Conservation (phyloP, 1,140 invertebrate species). For the Sycophila sp. region DNA sequence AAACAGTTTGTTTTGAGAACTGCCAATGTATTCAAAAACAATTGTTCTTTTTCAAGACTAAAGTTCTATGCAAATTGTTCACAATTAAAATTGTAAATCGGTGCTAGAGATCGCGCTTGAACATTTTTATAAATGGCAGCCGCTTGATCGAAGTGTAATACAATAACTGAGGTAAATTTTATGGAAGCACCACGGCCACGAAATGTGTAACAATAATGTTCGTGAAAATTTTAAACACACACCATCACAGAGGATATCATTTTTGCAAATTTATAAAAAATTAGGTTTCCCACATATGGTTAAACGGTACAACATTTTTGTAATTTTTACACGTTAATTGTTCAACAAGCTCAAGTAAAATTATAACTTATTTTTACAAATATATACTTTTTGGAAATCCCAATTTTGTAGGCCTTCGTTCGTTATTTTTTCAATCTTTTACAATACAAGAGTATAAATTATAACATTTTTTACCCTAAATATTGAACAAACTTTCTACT, state of each 20-base stretch:
- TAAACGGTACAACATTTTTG: not conserved
- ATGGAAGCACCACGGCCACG: constrained; percentile 25
- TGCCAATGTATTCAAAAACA: no score
- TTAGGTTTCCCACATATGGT: not conserved
- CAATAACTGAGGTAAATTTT: constrained; percentile 13
- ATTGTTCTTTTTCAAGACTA: constrained; percentile 8
- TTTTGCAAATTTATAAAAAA: constrained; percentile 24
- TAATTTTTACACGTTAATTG: constrained; percentile 3
- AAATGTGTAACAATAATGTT: not conserved
- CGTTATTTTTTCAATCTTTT: no score
- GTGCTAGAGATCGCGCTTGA: constrained; percentile 3
- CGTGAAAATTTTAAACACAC: constrained; percentile 11
- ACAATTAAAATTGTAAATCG: constrained; percentile 5
- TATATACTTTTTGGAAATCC: constrained; percentile 9
- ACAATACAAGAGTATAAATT: constrained; percentile 17
- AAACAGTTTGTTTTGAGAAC: no score
- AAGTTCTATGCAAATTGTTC: not conserved
- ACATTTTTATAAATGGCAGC: constrained; percentile 1
- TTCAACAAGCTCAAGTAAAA: not conserved
- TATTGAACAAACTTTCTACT: not conserved
- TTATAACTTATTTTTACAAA: not conserved
- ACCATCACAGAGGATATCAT: constrained; percentile 35
- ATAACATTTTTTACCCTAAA: not conserved
- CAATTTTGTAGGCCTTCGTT: constrained; percentile 25
- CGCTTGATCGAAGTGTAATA: constrained; percentile 23